These are phyloP conservation scores for Drosophila sulfurigaster DNA, from an alignment of 1,140 invertebrate genomes.

Conservation along the genomic window DNA sequence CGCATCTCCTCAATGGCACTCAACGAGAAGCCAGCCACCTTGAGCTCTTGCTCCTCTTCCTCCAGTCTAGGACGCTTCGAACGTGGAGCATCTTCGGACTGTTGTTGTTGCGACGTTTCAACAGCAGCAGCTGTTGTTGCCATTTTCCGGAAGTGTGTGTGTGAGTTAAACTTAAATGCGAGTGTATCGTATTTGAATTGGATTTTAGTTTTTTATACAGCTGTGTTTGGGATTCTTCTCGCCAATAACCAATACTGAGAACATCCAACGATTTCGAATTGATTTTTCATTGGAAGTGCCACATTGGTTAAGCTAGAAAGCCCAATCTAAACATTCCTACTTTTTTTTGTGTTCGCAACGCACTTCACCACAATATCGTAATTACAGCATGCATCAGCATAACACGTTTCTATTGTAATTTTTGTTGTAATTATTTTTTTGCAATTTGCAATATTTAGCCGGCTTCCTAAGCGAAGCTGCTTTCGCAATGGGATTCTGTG, in stretches of 20 bases:
- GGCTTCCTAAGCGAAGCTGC: conserved; percentile 39
- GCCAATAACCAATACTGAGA: conserved; percentile 84
- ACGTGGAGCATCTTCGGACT: not conserved
- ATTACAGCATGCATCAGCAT: conserved; percentile 43
- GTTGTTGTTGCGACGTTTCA: conserved; percentile 1
- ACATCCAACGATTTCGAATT: conserved; percentile 81
- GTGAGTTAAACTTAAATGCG: conserved; percentile 25
- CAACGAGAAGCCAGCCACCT: conserved; percentile 78
- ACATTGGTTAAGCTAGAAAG: conserved; percentile 82
- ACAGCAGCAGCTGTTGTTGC: conserved; percentile 19
- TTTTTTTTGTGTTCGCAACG: conserved; percentile 11
- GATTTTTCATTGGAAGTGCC: conserved; percentile 80
- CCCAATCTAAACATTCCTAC: conserved; percentile 33
- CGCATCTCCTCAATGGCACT: conserved; percentile 83
- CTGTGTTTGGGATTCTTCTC: conserved; percentile 65
- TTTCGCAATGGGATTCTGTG: conserved; percentile 53
- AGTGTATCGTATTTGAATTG: not conserved
- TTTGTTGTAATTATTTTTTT: conserved; percentile 24
- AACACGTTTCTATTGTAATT: conserved; percentile 29
- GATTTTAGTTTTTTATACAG: conserved; percentile 48
- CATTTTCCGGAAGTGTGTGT: conserved; percentile 32
- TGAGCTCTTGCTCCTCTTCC: conserved; percentile 65
- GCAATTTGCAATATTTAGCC: conserved; percentile 30
- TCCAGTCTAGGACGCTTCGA: conserved; percentile 60
- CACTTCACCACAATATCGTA: conserved; percentile 39